A percentile compares a stretch with the other conserved stretches of the same genome.
These are phyloP conservation scores for Hippopotamus amphibius DNA, from an alignment of 2,113 vertebrate genomes.

Conservation along the genomic window DNA sequence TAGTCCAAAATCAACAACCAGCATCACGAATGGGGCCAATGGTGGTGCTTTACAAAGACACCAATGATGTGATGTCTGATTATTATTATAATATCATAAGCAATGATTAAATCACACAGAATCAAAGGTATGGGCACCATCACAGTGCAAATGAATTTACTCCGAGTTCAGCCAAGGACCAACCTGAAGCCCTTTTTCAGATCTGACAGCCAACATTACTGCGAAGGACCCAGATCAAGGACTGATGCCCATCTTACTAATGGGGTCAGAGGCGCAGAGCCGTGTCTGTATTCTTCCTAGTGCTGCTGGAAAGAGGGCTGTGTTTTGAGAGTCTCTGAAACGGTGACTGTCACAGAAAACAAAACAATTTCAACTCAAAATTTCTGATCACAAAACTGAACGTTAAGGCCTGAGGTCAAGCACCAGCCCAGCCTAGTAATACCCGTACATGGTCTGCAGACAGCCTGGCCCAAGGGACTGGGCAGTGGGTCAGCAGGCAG, in stretches of 20 bases:
- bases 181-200: not conserved
- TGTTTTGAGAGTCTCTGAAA: not conserved
- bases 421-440: not conserved
- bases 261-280: not conserved
- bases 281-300: fast-evolving
- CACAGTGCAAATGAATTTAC: not conserved
- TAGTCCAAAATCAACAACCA: not conserved
- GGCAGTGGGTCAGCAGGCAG: not conserved
- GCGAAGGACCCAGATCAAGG: not conserved
- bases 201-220: not conserved
- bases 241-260: not conserved
- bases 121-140: not conserved
- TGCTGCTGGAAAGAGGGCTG: not conserved
- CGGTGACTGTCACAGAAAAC: not conserved
- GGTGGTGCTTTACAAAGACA: not conserved
- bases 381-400: conserved; percentile 30
- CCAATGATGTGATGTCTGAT: not conserved
- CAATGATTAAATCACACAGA: not conserved
- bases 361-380: not conserved
- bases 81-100: not conserved
- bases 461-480: not conserved
- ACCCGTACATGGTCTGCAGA: not conserved
- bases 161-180: not conserved
- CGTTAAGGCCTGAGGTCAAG: not conserved
- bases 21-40: not conserved